Evolutionary conservation across 2,797 vertebrate genomes (phyloP), one percentile per base, ranked within the genome.

Genomic region (Enoplosus armatus): DNA sequence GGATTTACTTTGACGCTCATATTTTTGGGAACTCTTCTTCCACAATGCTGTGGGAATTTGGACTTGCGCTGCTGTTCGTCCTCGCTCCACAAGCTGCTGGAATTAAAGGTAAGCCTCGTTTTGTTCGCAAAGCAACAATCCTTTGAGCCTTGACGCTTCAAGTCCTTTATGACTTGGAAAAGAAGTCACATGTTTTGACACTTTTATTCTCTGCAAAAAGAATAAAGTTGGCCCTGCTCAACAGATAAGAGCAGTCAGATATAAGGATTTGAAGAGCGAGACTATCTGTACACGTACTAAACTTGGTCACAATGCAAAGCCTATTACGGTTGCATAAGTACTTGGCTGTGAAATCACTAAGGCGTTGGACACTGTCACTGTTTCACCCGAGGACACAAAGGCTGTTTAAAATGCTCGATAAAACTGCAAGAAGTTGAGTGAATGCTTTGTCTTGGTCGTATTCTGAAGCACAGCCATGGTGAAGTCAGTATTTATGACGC

Each of bases 21-120:
- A 31, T 60, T 45, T 26, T 26, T 45, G 63, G 70, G 66, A 69
- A 45, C 55, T 71, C 27, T 26, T 74, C 61, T 27, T 56, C 58
- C 86, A 96, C 60, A 45, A 98, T 98, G 97, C 84, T 88, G 90
- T 93, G 94, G 89, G 95, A 92, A 89, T 90, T 74, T 73, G 95
- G 91, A 90, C 89, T 95, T 16, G 72, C 95, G 84, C 72, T 96
- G 72, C 84, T 97, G 75, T 70, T 96, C 56, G 85, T 94, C 72
- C 78, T 96, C 86, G 70, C 91, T 64, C 88, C 95, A 20, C 95
- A 94, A 59, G 93, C 94, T 83, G 91, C 94, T 71, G 95, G 92
- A 90, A 91, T 83, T 74, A 94, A 92, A 97, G 97, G 97, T 98
- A 94, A 96, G 95, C 35, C 31, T 35, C 0, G 45, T 77, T 89